phyloP scores from a whole-genome alignment of 2,888 invertebrate genomes.

The Lycocerus yunnanus region DNA sequence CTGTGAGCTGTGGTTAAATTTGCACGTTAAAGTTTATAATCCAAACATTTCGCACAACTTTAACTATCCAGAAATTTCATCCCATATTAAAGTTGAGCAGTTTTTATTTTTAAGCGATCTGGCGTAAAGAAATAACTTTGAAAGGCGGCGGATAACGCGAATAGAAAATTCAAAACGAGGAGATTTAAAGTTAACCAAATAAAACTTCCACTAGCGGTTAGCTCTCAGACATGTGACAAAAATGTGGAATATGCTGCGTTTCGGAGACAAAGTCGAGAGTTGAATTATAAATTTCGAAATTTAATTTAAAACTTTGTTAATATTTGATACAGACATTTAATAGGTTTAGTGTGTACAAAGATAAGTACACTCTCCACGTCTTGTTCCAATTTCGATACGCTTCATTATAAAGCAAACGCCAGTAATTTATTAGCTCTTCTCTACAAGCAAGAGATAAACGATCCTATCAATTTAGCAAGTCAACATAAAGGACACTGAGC shows the following conservation, averaged over 20 bases:
- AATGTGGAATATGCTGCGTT: not conserved
- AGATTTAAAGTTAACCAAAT: not conserved
- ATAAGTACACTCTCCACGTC: not conserved
- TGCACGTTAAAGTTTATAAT: not conserved
- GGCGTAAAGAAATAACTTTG: not conserved
- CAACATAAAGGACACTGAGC: constrained; percentile 19
- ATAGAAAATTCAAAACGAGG: not conserved
- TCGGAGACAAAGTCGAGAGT: too few relatives aligned
- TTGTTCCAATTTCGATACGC: constrained; percentile 9
- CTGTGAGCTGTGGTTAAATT: not conserved
- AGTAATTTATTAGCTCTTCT: constrained; percentile 21
- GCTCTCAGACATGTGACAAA: not conserved
- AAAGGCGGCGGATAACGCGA: not conserved
- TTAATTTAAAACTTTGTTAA: not conserved
- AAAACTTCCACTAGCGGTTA: not conserved
- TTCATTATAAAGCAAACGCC: constrained; percentile 14
- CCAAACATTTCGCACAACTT: not conserved
- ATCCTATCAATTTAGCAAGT: constrained; percentile 20
- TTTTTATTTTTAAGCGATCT: not conserved
- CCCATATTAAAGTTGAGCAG: not conserved
- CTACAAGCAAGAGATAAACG: constrained; percentile 20
- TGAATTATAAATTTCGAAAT: too few relatives aligned
- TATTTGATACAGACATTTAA: not conserved
- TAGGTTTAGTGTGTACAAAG: not conserved
- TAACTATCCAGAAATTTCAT: not conserved